phyloP scores from a whole-genome alignment of 53 echinoderm and acorn worm species.

The Echinometra lucunter region DNA sequence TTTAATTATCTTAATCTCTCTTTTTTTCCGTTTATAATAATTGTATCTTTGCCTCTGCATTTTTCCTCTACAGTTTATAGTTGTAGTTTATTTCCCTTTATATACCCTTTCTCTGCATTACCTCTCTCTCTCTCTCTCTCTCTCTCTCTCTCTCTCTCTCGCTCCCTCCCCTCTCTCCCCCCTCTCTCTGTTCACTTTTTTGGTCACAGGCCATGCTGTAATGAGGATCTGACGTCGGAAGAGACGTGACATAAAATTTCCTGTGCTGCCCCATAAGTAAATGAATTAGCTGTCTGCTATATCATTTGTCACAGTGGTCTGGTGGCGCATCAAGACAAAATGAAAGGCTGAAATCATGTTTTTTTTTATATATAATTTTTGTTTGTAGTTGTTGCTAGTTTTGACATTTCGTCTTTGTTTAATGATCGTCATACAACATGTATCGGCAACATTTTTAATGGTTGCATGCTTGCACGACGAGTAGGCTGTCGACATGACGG shows the following conservation, averaged over 20 bases:
- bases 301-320: neutral
- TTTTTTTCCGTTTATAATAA: too few species aligned
- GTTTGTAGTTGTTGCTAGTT: neutral
- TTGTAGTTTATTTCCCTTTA: too few species aligned
- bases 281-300: neutral
- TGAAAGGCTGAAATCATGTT: neutral
- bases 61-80: too few species aligned
- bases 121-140: neutral
- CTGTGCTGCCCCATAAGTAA: neutral
- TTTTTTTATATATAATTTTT: too few species aligned
- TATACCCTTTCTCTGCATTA: neutral
- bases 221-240: neutral
- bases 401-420: neutral
- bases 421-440: neutral
- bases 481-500: too few species aligned
- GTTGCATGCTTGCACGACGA: too few species aligned
- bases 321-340: neutral
- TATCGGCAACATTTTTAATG: neutral
- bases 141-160: neutral
- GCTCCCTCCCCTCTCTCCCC: neutral
- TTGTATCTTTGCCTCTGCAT: neutral
- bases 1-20: neutral
- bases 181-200: neutral
- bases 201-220: neutral
- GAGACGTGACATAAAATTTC: conserved; percentile 43